Evolutionary conservation across 2,797 vertebrate species (phyloP).

Genomic region (Cygnus olor): DNA sequence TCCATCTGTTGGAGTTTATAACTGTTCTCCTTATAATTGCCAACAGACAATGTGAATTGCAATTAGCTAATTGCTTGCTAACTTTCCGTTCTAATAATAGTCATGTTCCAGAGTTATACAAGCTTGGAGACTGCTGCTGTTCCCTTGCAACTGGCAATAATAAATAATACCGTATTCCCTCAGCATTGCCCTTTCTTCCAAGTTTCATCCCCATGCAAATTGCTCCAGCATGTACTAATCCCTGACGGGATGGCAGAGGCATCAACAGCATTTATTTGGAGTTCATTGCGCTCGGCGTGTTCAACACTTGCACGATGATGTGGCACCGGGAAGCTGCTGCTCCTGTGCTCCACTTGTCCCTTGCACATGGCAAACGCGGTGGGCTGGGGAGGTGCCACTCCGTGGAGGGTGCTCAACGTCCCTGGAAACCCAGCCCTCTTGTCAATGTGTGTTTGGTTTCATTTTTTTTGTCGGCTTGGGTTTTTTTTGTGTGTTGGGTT

Average conservation of each 20-base stretch:
- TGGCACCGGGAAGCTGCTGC: not conserved
- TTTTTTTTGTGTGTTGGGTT: not conserved
- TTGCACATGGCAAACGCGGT: accelerated
- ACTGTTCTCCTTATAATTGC: conserved; percentile 55
- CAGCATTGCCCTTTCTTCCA: conserved; percentile 50
- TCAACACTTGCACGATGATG: not conserved
- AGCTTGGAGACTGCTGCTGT: conserved; percentile 69
- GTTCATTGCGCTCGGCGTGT: not conserved
- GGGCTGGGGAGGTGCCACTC: not conserved
- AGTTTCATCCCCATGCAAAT: conserved; percentile 60
- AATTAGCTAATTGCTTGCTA: conserved; percentile 73
- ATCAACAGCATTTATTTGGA: conserved; percentile 26
- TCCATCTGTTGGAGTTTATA: conserved; percentile 59
- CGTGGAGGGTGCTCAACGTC: not conserved
- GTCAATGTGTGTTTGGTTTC: not conserved
- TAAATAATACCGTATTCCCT: conserved; percentile 61
- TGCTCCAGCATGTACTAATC: conserved; percentile 63
- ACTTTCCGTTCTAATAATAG: conserved; percentile 72
- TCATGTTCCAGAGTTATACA: conserved; percentile 66
- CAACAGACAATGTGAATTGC: conserved; percentile 67
- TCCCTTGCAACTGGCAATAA: conserved; percentile 69
- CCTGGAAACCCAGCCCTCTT: not conserved
- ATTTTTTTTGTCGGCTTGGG: not conserved
- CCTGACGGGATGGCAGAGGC: conserved; percentile 47
- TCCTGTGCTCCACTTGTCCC: not conserved